phyloP scores from a whole-genome alignment of 30 jellyfish, hydroid and myxozoan species.

The Aurelia sp. region DNA sequence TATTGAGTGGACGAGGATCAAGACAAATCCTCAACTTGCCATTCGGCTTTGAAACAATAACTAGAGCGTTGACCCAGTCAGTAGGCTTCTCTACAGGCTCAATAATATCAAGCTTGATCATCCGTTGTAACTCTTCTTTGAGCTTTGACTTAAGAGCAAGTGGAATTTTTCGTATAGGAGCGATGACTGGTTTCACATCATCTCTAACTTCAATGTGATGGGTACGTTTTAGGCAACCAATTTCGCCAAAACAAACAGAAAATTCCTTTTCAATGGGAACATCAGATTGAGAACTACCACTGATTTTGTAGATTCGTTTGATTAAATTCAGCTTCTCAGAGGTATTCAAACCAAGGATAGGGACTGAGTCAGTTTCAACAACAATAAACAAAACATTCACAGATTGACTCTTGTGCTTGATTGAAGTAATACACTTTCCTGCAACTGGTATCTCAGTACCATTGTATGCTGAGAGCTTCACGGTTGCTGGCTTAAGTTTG shows the following conservation, averaged over 20 bases:
- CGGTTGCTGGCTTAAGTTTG: constrained; percentile 47
- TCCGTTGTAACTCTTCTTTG: constrained; percentile 72
- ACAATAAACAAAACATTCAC: constrained; percentile 31
- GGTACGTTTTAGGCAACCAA: constrained; percentile 28
- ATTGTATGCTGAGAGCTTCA: constrained; percentile 40
- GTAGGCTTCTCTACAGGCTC: constrained; percentile 70
- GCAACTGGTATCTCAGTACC: constrained; percentile 38
- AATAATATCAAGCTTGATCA: constrained; percentile 56
- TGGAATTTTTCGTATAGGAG: constrained; percentile 63
- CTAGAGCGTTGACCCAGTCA: constrained; percentile 85
- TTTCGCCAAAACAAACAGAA: constrained; percentile 60
- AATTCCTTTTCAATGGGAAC: constrained; percentile 14
- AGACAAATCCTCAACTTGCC: constrained; percentile 83
- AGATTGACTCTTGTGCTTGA: constrained; percentile 34
- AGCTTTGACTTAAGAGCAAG: constrained; percentile 54
- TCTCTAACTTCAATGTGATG: constrained; percentile 43
- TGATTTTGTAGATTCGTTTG: constrained; percentile 52
- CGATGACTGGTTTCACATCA: constrained; percentile 36
- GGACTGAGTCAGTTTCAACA: constrained; percentile 55
- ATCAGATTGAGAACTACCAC: constrained; percentile 4
- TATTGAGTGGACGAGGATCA: constrained; percentile 84
- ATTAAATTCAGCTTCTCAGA: constrained; percentile 33
- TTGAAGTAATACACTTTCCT: constrained; percentile 40
- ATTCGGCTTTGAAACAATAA: constrained; percentile 62
- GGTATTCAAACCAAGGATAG: constrained; percentile 67